Evolutionary conservation across 1,140 invertebrate genomes (phyloP), one percentile per base, ranked within the genome.

Genomic region (Drosophila eugracilis): DNA sequence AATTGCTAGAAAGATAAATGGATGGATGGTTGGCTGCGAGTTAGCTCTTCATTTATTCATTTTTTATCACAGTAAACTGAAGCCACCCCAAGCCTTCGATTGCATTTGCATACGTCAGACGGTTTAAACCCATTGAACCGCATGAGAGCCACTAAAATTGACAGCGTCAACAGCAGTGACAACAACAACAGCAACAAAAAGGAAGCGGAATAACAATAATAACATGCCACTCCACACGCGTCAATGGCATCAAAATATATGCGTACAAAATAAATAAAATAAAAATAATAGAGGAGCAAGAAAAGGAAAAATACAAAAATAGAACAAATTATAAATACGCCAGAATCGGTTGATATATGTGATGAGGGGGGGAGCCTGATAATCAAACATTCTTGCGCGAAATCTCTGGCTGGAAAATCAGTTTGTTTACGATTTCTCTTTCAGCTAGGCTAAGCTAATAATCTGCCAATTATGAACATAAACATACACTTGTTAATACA

Each of bases 101-200:
- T 63, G 66, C 62, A 76, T 77, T 66, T 60, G 45, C 49, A 76
- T 48, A 62, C 62, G 76, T 70, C 76, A 80, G 60, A 69, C 34
- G 39, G 57, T 26, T 75, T 39, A 63, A 73, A 86, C 67, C 44
- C 81, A 86, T 74, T 85, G 76, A 76, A 85, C 81, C 76, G 77
- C 72, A 80, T 86, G 36, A 77, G 49, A 60, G 47, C 63, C 66
- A 74, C 60, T 79, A 72, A 79, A 69, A 79, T 52, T 76, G 72
- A 85, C 80, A 84, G 58, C 58, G 39, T 66, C 71, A 71, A 75
- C 52, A 63, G 10, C 60, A 62, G 50, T 9, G n/a, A 36, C 30
- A 71, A 22, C 17, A 39, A 36, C 30, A 71, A 22, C 17, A 39
- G 42, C 41, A 54, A 45, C 15, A 60, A 37, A 44, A 48, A 24